phyloP scores from a whole-genome alignment of 2,113 vertebrate genomes.

The Colinus virginianus region DNA sequence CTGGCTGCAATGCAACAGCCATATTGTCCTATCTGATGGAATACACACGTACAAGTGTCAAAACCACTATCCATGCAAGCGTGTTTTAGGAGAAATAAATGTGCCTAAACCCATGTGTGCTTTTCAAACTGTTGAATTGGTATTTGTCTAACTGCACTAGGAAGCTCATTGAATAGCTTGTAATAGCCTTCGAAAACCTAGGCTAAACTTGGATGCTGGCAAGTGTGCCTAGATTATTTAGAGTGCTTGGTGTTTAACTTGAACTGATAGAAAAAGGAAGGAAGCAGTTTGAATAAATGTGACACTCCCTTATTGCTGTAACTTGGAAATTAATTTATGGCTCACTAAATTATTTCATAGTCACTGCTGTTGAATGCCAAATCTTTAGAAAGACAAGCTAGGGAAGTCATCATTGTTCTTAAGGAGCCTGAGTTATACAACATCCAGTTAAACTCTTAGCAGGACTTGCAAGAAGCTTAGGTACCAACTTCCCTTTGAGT shows the following conservation, averaged over 20 bases:
- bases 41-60: neutral
- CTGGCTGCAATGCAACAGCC: neutral
- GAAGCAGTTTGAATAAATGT: conserved; percentile 69
- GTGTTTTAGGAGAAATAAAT: neutral
- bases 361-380: neutral
- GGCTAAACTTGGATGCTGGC: conserved; percentile 37
- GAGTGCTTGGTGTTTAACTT: conserved; percentile 52
- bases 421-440: neutral
- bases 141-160: neutral
- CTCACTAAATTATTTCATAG: neutral
- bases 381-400: neutral
- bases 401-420: neutral
- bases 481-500: neutral
- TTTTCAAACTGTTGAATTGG: neutral
- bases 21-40: fast-evolving
- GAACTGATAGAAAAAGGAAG: conserved; percentile 59
- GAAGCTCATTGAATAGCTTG: neutral
- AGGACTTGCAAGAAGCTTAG: conserved; percentile 43
- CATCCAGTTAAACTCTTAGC: conserved; percentile 19
- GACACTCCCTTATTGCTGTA: conserved; percentile 39
- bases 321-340: conserved; percentile 19
- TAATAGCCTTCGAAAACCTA: neutral
- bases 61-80: neutral
- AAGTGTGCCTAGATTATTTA: conserved; percentile 35
- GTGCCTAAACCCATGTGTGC: neutral